Evolutionary conservation across 2,797 vertebrate genomes (phyloP).

Genomic region (Acanthurus lineatus): DNA sequence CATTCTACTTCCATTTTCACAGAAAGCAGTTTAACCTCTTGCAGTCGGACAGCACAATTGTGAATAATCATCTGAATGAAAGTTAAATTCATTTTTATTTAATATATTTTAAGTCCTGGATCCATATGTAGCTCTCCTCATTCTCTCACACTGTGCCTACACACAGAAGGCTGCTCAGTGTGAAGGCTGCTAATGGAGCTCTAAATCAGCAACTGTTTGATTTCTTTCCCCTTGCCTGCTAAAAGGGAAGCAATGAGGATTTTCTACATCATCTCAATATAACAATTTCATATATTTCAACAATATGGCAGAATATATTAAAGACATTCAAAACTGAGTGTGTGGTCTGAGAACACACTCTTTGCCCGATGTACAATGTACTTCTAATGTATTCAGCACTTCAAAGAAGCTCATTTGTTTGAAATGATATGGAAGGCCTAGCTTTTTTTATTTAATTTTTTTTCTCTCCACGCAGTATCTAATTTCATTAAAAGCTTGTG

Average conservation of each 20-base stretch:
- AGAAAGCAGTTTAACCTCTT: neutral
- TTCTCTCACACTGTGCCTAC: neutral
- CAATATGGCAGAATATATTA: conserved; percentile 4
- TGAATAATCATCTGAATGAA: neutral
- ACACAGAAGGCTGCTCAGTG: conserved; percentile 5
- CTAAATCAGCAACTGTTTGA: neutral
- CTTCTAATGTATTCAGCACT: conserved; percentile 1
- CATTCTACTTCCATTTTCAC: neutral
- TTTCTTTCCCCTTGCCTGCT: too few species aligned
- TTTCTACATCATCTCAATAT: neutral
- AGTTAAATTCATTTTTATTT: neutral
- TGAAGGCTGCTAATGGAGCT: conserved; percentile 14
- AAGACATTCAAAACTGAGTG: conserved; percentile 3
- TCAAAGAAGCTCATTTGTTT: neutral
- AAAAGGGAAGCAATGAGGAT: too few species aligned
- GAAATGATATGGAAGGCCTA: too few species aligned
- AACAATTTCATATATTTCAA: neutral
- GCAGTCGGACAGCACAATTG: neutral
- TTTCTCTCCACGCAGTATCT: neutral
- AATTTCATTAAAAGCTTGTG: conserved; percentile 35
- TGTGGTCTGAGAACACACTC: neutral
- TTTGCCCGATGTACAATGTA: neutral
- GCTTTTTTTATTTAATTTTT: neutral
- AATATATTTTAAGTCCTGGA: too few species aligned
- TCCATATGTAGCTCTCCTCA: too few species aligned